phyloP scores from a whole-genome alignment of 2,113 vertebrate species.

The Tylochromis polylepis region DNA sequence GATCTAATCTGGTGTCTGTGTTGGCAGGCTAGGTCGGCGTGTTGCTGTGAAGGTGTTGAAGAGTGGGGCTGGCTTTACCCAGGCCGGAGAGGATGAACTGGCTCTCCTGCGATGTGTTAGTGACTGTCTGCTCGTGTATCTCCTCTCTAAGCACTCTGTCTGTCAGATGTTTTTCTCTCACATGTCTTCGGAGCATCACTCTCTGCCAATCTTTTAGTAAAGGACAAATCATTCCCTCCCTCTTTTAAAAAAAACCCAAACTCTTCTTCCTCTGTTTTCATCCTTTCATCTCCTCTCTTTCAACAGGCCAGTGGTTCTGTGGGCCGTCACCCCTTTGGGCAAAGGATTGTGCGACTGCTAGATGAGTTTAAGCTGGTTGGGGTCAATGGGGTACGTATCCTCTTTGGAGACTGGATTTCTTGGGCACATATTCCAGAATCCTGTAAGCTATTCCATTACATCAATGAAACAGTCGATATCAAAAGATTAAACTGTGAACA shows the following conservation, averaged over 20 bases:
- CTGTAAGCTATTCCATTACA: background rate
- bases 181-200: background rate
- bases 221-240: background rate
- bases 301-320: constrained; percentile 72
- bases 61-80: constrained; percentile 76
- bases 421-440: background rate
- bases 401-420: constrained; percentile 36
- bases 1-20: background rate
- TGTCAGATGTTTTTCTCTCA: background rate
- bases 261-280: background rate
- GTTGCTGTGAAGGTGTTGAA: constrained; percentile 84
- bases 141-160: background rate
- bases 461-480: background rate
- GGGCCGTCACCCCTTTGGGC: constrained; percentile 68
- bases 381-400: constrained; percentile 83
- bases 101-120: constrained; percentile 78
- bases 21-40: constrained; percentile 45
- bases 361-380: constrained; percentile 83
- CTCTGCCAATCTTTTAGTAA: background rate
- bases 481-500: background rate
- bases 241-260: background rate
- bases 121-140: background rate
- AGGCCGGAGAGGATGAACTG: constrained; percentile 79
- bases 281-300: background rate
- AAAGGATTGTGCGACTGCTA: constrained; percentile 72